These are phyloP conservation scores for Torymus aiolomorphi DNA, from an alignment of 2,888 invertebrate species.

Conservation along the genomic window DNA sequence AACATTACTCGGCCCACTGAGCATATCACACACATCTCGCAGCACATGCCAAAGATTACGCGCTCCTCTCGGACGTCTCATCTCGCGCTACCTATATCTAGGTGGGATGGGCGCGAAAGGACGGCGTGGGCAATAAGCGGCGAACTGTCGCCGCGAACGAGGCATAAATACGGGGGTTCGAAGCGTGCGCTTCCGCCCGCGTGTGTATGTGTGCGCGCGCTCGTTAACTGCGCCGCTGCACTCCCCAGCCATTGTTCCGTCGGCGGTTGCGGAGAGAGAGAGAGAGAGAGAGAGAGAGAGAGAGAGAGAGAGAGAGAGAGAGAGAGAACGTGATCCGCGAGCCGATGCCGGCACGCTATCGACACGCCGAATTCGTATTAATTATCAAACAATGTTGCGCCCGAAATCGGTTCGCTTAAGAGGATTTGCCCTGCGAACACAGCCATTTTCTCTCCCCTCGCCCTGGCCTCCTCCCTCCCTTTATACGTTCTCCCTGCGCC, in stretches of 20 bases:
- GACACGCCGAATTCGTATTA: constrained; percentile 61
- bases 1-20: too few species aligned
- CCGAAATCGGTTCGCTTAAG: constrained; percentile 53
- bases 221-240: constrained; percentile 46
- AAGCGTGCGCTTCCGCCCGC: too few species aligned
- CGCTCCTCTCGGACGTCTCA: too few species aligned
- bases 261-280: too few species aligned
- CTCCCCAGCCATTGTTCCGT: too few species aligned
- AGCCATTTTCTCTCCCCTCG: constrained; percentile 6
- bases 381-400: constrained; percentile 60
- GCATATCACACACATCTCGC: too few species aligned
- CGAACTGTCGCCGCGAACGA: constrained; percentile 43
- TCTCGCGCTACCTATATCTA: too few species aligned
- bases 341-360: constrained; percentile 48
- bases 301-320: too few species aligned
- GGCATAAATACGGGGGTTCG: constrained; percentile 46
- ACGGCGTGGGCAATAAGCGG: constrained; percentile 31
- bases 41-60: too few species aligned
- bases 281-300: too few species aligned
- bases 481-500: neutral
- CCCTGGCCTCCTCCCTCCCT: too few species aligned
- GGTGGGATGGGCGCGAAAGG: neutral
- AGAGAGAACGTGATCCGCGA: constrained; percentile 58
- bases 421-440: constrained; percentile 35
- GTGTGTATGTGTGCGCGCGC: neutral